These are phyloP conservation scores for Chroicocephalus ridibundus DNA, from an alignment of 2,113 vertebrate genomes.

Conservation along the genomic window DNA sequence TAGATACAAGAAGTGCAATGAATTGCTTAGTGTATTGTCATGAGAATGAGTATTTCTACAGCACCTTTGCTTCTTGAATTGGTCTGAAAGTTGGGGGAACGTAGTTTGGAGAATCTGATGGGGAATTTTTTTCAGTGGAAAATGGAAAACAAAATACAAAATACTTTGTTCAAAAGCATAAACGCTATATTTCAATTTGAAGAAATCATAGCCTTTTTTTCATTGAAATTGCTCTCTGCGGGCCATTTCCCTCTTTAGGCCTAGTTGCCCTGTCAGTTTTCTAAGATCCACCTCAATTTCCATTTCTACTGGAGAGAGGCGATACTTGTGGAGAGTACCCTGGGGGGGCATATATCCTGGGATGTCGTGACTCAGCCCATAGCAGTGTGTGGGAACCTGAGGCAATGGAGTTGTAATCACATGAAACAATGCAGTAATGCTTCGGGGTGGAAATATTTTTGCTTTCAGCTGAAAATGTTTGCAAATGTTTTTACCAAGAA, in stretches of 20 bases:
- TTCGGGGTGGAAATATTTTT: neutral
- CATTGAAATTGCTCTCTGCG: neutral
- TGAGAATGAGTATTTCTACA: neutral
- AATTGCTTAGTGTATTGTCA: neutral
- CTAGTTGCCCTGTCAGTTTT: neutral
- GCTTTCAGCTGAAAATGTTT: neutral
- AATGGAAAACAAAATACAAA: neutral
- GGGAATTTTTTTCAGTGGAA: neutral
- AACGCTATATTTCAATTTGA: neutral
- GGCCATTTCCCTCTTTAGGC: neutral
- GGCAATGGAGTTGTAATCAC: neutral
- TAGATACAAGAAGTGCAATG: neutral
- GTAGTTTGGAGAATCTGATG: neutral
- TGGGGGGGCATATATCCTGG: neutral
- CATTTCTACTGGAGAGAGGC: neutral
- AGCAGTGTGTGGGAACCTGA: neutral
- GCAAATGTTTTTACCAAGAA: neutral
- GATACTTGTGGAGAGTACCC: neutral
- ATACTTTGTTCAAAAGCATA: neutral
- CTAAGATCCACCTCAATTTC: neutral
- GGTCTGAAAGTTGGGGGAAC: neutral
- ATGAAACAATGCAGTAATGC: neutral
- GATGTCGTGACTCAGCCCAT: accelerated
- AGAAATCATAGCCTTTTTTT: neutral
- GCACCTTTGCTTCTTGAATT: neutral